These are phyloP conservation scores for Drosophila melanocephala DNA, from an alignment of 2,888 invertebrate genomes.

Conservation along the genomic window DNA sequence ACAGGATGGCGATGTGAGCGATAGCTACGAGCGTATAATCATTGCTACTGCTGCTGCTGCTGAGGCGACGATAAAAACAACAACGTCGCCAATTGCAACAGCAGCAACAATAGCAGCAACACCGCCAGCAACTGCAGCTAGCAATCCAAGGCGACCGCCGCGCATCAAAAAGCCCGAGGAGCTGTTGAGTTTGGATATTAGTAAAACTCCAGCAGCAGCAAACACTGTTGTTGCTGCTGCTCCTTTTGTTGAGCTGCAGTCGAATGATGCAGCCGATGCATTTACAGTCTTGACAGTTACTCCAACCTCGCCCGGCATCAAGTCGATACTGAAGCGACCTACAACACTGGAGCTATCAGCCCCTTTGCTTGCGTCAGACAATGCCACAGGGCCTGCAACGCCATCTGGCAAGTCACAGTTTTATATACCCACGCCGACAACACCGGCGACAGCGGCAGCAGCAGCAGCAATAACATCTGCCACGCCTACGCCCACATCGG, in stretches of 20 bases:
- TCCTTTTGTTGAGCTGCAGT: slow-evolving; percentile 22
- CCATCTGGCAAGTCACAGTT: slow-evolving; percentile 81
- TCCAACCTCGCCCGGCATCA: slow-evolving; percentile 85
- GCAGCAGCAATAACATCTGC: slow-evolving; percentile 20
- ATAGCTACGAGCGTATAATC: slow-evolving; percentile 86
- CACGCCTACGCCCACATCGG: slow-evolving; percentile 85
- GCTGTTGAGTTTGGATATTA: slow-evolving; percentile 19
- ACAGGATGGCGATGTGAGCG: slow-evolving; percentile 73
- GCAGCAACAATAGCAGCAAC: slow-evolving; percentile 7
- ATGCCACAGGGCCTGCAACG: slow-evolving; percentile 40
- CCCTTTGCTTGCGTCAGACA: slow-evolving; percentile 45
- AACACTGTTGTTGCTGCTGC: neutral
- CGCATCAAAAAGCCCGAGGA: slow-evolving; percentile 75
- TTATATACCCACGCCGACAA: slow-evolving; percentile 82
- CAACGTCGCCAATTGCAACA: slow-evolving; percentile 20
- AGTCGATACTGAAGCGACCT: slow-evolving; percentile 88
- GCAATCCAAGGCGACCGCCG: slow-evolving; percentile 82
- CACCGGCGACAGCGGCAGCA: slow-evolving; percentile 78
- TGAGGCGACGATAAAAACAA: neutral
- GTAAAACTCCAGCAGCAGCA: neutral
- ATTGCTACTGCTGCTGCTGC: slow-evolving; percentile 34
- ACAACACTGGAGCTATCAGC: slow-evolving; percentile 79
- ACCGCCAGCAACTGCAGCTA: slow-evolving; percentile 20
- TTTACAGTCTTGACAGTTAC: slow-evolving; percentile 74
- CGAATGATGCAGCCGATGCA: slow-evolving; percentile 26